Base-by-base conservation (phyloP, 92 coral and sea anemone species). In the Epizoanthus scotinus region DNA sequence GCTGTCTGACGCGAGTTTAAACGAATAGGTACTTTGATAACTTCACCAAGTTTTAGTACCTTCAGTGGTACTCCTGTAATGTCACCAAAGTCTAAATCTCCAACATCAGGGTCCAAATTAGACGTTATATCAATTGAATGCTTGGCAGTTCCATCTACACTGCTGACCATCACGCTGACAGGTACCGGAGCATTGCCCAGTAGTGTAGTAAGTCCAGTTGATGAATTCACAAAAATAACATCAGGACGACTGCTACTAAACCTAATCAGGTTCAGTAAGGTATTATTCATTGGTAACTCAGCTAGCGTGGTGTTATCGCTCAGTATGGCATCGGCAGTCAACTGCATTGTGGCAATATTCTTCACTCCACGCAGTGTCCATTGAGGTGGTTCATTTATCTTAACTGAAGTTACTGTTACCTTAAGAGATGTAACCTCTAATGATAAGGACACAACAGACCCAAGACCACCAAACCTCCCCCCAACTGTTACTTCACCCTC, bases 41-140 rank as follows among this genome's bases (percentile, higher is more conserved):
- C 59, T 34, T 67, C 82, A 28, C 90, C 82, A 25, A 66, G 60
- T 42, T 26, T 72, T 17, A 38, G 50, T 14, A 70, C 8, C 49
- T 83, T 87, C 20, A 83, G 25, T 8, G 90, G 87, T 2, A 78
- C 79, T 14, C 90, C 90, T 58, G 38, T 70, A 64, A 68, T 61
- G 79, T 83, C 84, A 58, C 90, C 90, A 28, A 87, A 59, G 38
- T 87, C 90, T 24, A 87, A 78, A 53, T 83, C 90, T 40, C 90
- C 90, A 21, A 87, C 74, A 57, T 77, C 84, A 47, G 90, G 90
- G 71, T 78, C 80, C 61, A 87, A 78, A 58, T 87, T 87, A 63
- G 87, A 87, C 21, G 87, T 70, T n/a, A 87, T 77, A n/a, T 31
- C 26, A n/a, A 83, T 18, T 15, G 84, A 57, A 73, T 86, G 86